These are phyloP conservation scores for Microctenopoma lineatum DNA, from an alignment of 2,797 vertebrate species.

Conservation along the genomic window DNA sequence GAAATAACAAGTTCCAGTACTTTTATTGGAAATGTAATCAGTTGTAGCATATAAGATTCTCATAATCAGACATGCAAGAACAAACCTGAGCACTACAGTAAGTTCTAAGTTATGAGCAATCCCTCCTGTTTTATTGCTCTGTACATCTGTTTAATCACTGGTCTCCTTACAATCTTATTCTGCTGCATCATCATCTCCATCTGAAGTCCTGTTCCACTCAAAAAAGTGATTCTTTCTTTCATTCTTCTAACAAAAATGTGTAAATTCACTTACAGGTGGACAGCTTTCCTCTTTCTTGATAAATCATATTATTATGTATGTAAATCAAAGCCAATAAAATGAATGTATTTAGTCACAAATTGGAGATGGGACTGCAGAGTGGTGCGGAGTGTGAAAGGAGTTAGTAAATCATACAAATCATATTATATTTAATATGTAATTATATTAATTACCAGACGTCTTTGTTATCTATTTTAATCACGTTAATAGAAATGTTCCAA, in stretches of 20 bases:
- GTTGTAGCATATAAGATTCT: neutral
- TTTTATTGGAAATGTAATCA: neutral
- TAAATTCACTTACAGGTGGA: neutral
- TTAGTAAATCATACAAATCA: neutral
- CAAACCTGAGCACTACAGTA: slow-evolving; percentile 56
- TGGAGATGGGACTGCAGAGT: neutral
- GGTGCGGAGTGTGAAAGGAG: neutral
- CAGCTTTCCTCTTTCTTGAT: neutral
- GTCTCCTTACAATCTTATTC: slow-evolving; percentile 49
- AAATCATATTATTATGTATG: neutral
- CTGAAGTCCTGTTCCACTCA: slow-evolving; percentile 45
- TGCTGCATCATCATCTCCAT: slow-evolving; percentile 54
- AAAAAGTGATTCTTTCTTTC: slow-evolving; percentile 30
- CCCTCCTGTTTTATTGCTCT: slow-evolving; percentile 54
- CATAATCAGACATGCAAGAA: slow-evolving; percentile 44
- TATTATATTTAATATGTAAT: neutral
- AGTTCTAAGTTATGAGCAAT: slow-evolving; percentile 49
- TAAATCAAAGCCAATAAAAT: slow-evolving; percentile 7
- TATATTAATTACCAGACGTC: neutral
- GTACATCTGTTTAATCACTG: slow-evolving; percentile 69
- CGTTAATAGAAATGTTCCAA: neutral
- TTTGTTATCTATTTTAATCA: neutral
- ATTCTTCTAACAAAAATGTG: slow-evolving; percentile 7
- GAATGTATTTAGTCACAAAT: slow-evolving; percentile 10
- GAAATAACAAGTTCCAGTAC: neutral